These are phyloP conservation scores for Caenorhabditis sp. DNA, from an alignment of 2,888 invertebrate genomes.

Conservation along the genomic window DNA sequence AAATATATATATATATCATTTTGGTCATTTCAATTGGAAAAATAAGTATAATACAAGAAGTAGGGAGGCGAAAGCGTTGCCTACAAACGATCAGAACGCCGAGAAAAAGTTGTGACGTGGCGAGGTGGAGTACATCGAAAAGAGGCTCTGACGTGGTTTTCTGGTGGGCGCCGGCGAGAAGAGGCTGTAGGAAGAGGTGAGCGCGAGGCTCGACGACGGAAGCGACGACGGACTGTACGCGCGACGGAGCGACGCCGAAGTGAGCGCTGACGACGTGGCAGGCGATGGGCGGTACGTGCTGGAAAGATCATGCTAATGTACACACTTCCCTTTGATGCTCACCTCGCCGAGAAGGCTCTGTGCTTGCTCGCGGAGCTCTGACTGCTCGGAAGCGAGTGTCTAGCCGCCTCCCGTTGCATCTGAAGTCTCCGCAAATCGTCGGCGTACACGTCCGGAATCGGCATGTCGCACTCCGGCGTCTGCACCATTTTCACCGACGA, in stretches of 20 bases:
- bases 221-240: conserved; percentile 52
- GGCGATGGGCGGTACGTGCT: conserved; percentile 54
- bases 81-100: conserved; percentile 62
- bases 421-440: conserved; percentile 68
- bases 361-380: conserved; percentile 27
- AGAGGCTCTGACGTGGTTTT: conserved; percentile 65
- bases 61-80: not conserved
- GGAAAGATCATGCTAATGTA: too few species aligned
- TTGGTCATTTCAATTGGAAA: not conserved
- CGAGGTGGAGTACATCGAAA: conserved; percentile 64
- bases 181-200: conserved; percentile 61
- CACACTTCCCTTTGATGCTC: too few species aligned
- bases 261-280: conserved; percentile 1
- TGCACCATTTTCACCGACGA: conserved; percentile 70
- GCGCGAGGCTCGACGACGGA: conserved; percentile 48
- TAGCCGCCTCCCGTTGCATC: conserved; percentile 35
- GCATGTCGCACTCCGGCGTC: conserved; percentile 75
- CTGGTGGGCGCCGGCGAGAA: conserved; percentile 67
- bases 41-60: conserved; percentile 14
- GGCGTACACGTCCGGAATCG: conserved; percentile 76
- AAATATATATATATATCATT: too few species aligned
- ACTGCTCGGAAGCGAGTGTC: conserved; percentile 27
- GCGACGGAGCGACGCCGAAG: conserved; percentile 39
- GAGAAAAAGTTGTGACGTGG: conserved; percentile 73
- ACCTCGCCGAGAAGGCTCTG: conserved; percentile 53